Evolutionary conservation across 2,797 vertebrate species (phyloP).

Genomic region (Hafferia zeledoni): DNA sequence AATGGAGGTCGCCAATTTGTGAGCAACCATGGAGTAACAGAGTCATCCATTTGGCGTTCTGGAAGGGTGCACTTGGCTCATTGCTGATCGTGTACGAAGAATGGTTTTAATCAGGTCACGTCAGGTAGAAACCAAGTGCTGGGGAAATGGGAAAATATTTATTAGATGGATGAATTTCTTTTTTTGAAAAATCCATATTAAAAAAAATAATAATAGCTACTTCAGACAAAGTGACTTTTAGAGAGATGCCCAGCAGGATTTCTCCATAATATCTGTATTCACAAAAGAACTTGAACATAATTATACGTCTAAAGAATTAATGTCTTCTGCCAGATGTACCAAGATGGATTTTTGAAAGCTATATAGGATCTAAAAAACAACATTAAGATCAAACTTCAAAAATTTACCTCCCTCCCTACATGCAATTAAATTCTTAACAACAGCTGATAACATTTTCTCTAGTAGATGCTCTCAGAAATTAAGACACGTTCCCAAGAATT

Average conservation of each 20-base stretch:
- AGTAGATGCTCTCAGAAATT: not conserved
- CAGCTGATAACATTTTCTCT: not conserved
- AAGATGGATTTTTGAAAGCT: not conserved
- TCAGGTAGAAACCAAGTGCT: not conserved
- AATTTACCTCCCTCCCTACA: not conserved
- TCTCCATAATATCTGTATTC: not conserved
- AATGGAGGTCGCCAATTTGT: conserved; percentile 23
- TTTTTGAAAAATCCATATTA: not conserved
- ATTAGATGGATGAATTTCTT: not conserved
- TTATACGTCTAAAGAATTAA: not conserved
- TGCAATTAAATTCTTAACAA: not conserved
- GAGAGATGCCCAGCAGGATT: not conserved
- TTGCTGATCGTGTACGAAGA: not conserved
- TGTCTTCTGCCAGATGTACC: not conserved
- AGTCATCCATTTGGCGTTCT: conserved; percentile 43
- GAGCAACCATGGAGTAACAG: not conserved
- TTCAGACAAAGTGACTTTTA: not conserved
- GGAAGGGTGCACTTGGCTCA: conserved; percentile 17
- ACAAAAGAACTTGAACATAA: not conserved
- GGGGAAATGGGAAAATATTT: conserved; percentile 5
- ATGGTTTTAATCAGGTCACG: conserved; percentile 22
- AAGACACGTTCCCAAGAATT: not conserved
- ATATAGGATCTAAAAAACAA: not conserved
- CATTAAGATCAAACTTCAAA: not conserved
- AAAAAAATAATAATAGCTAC: not conserved